Evolutionary conservation across 2,888 invertebrate species (phyloP).

Genomic region (Hirtodrosophila alboralis): DNA sequence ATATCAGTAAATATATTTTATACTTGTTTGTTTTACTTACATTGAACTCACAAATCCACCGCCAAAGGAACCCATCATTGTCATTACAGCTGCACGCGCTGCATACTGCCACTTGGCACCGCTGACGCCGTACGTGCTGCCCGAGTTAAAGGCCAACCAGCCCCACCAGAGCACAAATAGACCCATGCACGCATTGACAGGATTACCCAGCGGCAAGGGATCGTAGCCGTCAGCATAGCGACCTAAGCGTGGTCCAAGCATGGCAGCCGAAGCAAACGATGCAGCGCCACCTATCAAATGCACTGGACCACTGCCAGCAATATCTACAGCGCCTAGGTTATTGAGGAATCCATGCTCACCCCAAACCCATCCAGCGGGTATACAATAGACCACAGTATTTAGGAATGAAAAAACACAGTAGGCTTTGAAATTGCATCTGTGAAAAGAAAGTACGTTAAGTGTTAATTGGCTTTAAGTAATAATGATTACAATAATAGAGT

Average conservation of each 20-base stretch:
- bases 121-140: conserved; percentile 91
- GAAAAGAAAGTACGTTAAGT: not conserved
- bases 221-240: conserved; percentile 91
- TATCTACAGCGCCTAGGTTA: conserved; percentile 93
- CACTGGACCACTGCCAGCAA: conserved; percentile 96
- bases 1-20: too few species aligned
- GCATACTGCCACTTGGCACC: conserved; percentile 96
- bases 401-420: conserved; percentile 95
- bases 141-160: conserved; percentile 97
- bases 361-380: conserved; percentile 98
- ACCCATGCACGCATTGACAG: conserved; percentile 95
- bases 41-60: conserved; percentile 89
- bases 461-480: too few species aligned
- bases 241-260: conserved; percentile 95
- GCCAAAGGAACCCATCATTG: conserved; percentile 95
- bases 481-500: too few species aligned
- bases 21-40: conserved; percentile 76
- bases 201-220: conserved; percentile 92
- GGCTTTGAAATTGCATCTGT: conserved; percentile 94
- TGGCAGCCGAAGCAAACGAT: conserved; percentile 94
- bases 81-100: conserved; percentile 94
- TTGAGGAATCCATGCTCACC: conserved; percentile 94
- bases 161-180: conserved; percentile 98
- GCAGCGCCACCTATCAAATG: conserved; percentile 92
- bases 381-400: conserved; percentile 95